phyloP scores from a whole-genome alignment of 1,140 invertebrate genomes.

The Pollicipes pollicipes region DNA sequence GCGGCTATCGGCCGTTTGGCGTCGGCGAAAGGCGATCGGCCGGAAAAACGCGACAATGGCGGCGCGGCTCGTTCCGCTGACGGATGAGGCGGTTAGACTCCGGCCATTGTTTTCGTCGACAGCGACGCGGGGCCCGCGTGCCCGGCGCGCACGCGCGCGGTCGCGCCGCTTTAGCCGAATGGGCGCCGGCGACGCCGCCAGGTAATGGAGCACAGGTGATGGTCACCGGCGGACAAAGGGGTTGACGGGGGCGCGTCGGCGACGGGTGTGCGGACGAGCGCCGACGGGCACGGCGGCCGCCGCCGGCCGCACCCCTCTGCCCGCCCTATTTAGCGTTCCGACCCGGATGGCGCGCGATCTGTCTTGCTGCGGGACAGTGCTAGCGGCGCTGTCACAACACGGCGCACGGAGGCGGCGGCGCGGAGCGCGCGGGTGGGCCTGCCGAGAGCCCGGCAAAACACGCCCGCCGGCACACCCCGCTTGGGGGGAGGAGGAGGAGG shows the following conservation, averaged over 20 bases:
- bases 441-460: no score
- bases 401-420: no score
- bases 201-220: background rate
- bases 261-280: background rate
- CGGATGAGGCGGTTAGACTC: background rate
- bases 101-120: background rate
- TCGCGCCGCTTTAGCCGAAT: background rate
- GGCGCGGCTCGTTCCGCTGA: background rate
- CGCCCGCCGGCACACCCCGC: no score
- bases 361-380: background rate
- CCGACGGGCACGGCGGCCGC: no score
- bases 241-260: background rate
- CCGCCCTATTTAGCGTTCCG: background rate
- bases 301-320: no score
- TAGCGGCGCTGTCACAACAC: background rate
- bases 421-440: background rate
- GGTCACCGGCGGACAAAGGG: background rate
- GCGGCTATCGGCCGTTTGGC: no score
- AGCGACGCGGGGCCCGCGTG: background rate
- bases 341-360: background rate
- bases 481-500: no score
- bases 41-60: slow-evolving; percentile 1
- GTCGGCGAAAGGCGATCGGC: background rate
- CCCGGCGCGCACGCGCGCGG: no score
- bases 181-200: no score